A percentile compares a stretch with the other conserved stretches of the same genome.
These are phyloP conservation scores for Anolis carolinensis DNA, from an alignment of 2,113 vertebrate species.

Conservation along the genomic window DNA sequence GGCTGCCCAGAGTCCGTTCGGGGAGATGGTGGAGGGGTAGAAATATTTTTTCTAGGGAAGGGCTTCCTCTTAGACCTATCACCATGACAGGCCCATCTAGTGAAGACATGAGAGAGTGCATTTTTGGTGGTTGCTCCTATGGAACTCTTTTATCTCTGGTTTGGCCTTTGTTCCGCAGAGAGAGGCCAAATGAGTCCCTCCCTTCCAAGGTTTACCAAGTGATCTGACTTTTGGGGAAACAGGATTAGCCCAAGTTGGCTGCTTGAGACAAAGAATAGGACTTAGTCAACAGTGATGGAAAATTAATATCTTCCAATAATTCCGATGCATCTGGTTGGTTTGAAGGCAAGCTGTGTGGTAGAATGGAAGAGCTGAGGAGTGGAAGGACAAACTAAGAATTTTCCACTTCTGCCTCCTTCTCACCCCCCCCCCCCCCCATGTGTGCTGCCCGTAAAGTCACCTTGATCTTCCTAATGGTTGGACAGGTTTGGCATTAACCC, in stretches of 20 bases:
- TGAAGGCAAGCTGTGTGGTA: neutral
- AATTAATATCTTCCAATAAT: neutral
- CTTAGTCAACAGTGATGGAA: neutral
- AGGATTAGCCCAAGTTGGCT: neutral
- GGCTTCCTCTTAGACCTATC: too few relatives aligned
- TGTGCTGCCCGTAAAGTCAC: neutral
- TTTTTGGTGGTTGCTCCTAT: too few relatives aligned
- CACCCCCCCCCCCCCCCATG: too few relatives aligned
- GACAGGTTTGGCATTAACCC: neutral
- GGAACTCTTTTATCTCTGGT: neutral
- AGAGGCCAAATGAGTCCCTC: neutral
- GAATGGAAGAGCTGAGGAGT: neutral
- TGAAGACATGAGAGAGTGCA: too few relatives aligned
- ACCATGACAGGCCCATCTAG: too few relatives aligned
- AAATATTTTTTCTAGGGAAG: too few relatives aligned
- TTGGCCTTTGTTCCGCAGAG: neutral
- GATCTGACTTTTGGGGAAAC: neutral
- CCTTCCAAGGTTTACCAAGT: neutral
- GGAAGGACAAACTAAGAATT: too few relatives aligned
- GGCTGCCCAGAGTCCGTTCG: too few relatives aligned
- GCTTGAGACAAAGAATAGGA: neutral
- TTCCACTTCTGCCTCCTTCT: neutral
- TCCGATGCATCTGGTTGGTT: neutral
- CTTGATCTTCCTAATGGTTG: neutral
- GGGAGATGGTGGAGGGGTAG: too few relatives aligned